Base-by-base conservation (phyloP, 2,888 invertebrate genomes). In the Orthonevra nobilis region DNA sequence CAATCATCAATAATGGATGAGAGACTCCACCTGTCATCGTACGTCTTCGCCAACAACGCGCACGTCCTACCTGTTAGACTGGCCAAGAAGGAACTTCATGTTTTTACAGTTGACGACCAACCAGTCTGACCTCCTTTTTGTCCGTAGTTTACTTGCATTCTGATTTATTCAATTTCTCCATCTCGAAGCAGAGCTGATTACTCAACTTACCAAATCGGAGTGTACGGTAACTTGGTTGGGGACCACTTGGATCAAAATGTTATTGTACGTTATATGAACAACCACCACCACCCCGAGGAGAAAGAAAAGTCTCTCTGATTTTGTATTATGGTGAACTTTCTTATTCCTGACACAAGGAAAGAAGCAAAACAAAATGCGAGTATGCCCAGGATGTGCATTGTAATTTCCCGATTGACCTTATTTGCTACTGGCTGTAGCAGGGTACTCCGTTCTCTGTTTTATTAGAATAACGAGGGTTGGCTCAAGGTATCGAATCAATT, bases 21-120 rank as follows among this genome's bases (percentile, higher is more conserved):
- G 28, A 19, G 2, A 30, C 20, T 12, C 5, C 54, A 54, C 52
- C 63, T 54, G 30, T 63, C 46, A 54, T 63, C 63, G 32, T 68
- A 28, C 34, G 48, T 56, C 32, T 58, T 38, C 28, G 7, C 12
- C 34, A 52, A 34, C 20, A 7, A n/a, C n/a, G n/a, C n/a, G 34
- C 40, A 30, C 48, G 40, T 72, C 54, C 34, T 70, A 63, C 61
- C 54, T 28, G 63, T 70, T 70, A 36, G 44, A 20, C 70, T 36
- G 32, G 48, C 48, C 38, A 26, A 36, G 30, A 30, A 38, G 19
- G 38, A 12, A 17, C 12, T 20, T 9, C 10, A 10, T 26, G 2
- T 7, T 48, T 19, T 19, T 17, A 4, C 15, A 26, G 14, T 14
- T 54, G 14, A 36, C 36, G 9, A 15, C 12, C 50, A 69, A 60